phyloP scores from a whole-genome alignment of 2,888 invertebrate genomes.

The Gisinianus flammeolus region DNA sequence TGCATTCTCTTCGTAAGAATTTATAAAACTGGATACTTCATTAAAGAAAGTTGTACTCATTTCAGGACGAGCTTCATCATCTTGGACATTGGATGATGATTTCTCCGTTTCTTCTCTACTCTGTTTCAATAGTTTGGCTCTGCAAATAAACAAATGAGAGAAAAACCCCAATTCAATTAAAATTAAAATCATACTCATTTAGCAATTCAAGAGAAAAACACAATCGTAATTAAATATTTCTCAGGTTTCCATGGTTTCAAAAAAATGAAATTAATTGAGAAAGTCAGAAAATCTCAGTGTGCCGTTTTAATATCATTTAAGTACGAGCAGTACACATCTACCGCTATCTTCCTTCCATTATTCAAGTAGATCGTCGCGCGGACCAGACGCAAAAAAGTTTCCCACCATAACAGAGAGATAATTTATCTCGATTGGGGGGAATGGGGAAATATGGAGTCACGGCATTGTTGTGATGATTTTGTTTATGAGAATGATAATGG shows the following conservation, averaged over 20 bases:
- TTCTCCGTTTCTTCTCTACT: constrained; percentile 7
- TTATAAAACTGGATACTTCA: constrained; percentile 16
- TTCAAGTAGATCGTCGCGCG: too few relatives aligned
- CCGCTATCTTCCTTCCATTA: too few relatives aligned
- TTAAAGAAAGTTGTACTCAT: constrained; percentile 25
- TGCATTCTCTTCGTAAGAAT: constrained; percentile 9
- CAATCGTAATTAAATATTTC: too few relatives aligned
- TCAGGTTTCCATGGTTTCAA: too few relatives aligned
- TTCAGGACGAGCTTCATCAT: background rate
- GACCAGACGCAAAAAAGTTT: too few relatives aligned
- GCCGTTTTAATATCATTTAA: too few relatives aligned
- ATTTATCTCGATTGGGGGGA: too few relatives aligned
- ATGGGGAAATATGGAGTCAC: too few relatives aligned
- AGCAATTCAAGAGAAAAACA: background rate
- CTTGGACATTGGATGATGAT: background rate
- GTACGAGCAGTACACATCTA: too few relatives aligned
- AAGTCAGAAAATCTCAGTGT: too few relatives aligned
- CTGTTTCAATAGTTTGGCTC: constrained; percentile 8
- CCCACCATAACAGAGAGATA: too few relatives aligned
- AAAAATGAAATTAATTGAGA: too few relatives aligned
- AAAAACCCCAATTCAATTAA: constrained; percentile 3
- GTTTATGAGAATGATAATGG: background rate
- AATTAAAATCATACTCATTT: background rate
- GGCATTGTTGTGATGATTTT: background rate
- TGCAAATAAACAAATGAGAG: background rate